Conservation (phyloP, 2,888 invertebrate species). For the Petrophora chlorosata region DNA sequence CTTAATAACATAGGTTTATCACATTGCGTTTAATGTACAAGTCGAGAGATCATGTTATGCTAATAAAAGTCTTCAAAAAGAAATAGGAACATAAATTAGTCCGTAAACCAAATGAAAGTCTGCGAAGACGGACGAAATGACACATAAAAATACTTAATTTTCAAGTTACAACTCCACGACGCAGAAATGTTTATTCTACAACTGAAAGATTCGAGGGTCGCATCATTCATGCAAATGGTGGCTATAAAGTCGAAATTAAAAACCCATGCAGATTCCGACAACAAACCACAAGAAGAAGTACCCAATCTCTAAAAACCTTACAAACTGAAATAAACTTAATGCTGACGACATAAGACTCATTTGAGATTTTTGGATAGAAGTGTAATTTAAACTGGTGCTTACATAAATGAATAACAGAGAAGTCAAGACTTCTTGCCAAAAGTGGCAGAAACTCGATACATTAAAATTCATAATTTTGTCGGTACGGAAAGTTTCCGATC, state of each 20-base stretch:
- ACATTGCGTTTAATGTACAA: too few species aligned
- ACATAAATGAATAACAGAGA: slow-evolving; percentile 18
- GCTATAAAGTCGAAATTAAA: slow-evolving; percentile 30
- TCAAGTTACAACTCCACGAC: slow-evolving; percentile 1
- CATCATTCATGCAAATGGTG: slow-evolving; percentile 27
- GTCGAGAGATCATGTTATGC: too few species aligned
- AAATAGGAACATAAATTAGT: background rate
- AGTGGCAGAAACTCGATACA: slow-evolving; percentile 22
- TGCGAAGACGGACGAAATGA: background rate
- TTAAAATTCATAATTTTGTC: slow-evolving; percentile 30
- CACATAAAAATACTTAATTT: slow-evolving; percentile 4
- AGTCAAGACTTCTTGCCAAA: slow-evolving; percentile 16
- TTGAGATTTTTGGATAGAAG: background rate
- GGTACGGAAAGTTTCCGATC: slow-evolving; percentile 23
- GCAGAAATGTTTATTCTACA: slow-evolving; percentile 15
- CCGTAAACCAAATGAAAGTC: background rate
- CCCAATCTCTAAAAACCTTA: background rate
- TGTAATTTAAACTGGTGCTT: background rate
- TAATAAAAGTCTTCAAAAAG: too few species aligned
- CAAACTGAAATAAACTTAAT: background rate
- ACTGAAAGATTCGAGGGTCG: slow-evolving; percentile 11
- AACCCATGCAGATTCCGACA: slow-evolving; percentile 23
- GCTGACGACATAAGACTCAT: background rate
- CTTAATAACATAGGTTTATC: too few species aligned
- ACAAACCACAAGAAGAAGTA: background rate